These are phyloP conservation scores for Musca vetustissima DNA, from an alignment of 1,140 invertebrate genomes.

Conservation along the genomic window DNA sequence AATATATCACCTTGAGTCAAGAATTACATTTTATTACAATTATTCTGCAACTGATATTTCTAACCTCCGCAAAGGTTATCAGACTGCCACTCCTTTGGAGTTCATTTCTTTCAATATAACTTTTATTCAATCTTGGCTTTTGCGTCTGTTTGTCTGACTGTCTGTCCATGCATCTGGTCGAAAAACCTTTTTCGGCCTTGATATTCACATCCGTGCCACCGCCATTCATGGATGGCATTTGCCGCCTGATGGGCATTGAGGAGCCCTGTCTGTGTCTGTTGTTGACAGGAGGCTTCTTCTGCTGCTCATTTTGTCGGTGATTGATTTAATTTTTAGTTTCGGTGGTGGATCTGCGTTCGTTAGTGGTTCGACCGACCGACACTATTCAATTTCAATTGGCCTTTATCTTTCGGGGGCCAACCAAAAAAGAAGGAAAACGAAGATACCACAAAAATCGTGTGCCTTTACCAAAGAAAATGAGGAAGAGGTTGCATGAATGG, in stretches of 20 bases:
- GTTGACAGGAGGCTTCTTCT: slow-evolving; percentile 17
- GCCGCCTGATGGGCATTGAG: not conserved
- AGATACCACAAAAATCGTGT: slow-evolving; percentile 9
- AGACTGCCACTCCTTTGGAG: no score
- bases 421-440: not conserved
- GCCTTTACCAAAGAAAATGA: not conserved
- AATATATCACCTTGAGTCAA: no score
- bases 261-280: not conserved
- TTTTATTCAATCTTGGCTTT: not conserved
- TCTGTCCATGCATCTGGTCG: not conserved
- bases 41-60: no score
- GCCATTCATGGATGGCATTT: slow-evolving; percentile 3
- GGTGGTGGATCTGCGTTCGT: no score
- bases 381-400: not conserved
- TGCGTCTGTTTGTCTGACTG: not conserved
- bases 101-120: no score
- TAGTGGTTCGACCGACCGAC: not conserved
- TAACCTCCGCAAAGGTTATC: no score
- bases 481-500: no score
- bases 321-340: slow-evolving; percentile 21
- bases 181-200: no score
- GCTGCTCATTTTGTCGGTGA: slow-evolving; percentile 3
- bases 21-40: no score
- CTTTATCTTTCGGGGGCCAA: not conserved
- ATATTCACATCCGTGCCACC: not conserved